Evolutionary conservation across 2,888 invertebrate genomes (phyloP).

Genomic region (Mesoligia furuncula): DNA sequence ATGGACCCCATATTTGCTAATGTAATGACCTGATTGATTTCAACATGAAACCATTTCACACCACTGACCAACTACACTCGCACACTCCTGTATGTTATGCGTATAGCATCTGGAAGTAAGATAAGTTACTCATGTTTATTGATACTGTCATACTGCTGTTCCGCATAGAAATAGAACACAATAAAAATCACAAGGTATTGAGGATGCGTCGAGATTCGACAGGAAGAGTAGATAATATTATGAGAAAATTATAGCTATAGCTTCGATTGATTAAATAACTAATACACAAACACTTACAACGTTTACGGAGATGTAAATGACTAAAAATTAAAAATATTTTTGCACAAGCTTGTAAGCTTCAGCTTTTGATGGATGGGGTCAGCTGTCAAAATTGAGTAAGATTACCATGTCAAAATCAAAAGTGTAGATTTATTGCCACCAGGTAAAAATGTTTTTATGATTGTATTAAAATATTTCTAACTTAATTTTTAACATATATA

Average conservation of each 20-base stretch:
- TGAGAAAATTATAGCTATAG: not conserved
- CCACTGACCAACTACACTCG: conserved; percentile 54
- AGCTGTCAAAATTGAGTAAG: conserved; percentile 44
- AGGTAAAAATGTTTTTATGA: not conserved
- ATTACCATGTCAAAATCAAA: conserved; percentile 39
- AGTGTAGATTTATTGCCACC: conserved; percentile 21
- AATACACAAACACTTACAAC: conserved; percentile 66
- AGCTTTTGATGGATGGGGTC: conserved; percentile 68
- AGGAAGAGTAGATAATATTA: not conserved
- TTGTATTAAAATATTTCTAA: no score
- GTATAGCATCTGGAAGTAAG: conserved; percentile 78
- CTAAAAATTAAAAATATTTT: conserved; percentile 61
- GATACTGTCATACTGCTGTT: conserved; percentile 67
- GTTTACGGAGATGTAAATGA: conserved; percentile 45
- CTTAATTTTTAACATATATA: not conserved
- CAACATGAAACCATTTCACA: conserved; percentile 77
- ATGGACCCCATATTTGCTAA: conserved; percentile 90
- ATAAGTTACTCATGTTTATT: conserved; percentile 74
- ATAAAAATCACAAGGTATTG: conserved; percentile 77
- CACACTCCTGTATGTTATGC: conserved; percentile 71
- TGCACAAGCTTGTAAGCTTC: conserved; percentile 55
- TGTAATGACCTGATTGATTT: conserved; percentile 68
- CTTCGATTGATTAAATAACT: not conserved
- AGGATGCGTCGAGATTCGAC: conserved; percentile 47
- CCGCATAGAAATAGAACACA: conserved; percentile 81